Base-by-base conservation (phyloP, 2,888 invertebrate species). In the Orthosia incerta region DNA sequence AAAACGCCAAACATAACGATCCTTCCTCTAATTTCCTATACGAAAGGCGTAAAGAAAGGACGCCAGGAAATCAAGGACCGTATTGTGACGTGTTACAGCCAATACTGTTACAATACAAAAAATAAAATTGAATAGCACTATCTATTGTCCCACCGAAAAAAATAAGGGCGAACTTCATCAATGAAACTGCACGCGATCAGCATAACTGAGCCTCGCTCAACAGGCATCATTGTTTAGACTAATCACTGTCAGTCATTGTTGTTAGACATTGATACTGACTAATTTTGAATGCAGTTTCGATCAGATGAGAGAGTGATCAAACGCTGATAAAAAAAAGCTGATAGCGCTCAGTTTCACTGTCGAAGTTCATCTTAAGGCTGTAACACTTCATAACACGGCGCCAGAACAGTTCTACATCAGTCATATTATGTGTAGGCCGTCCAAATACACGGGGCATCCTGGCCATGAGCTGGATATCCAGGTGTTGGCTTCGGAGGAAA, bases 401-500 rank as follows among this genome's bases (percentile, higher is more conserved):
- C 5, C 7, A 7, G 53, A n/a, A 15, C 23, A 59, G 20, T 53
- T 56, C 12, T 59, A 62, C 20, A 64, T 53, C 15, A 50, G 2
- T 20, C n/a, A 1, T 39, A 4, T 71, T 63, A 61, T 59, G 51
- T 68, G 16, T 76, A 96, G 96, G 91, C 96, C 96, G 39, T 95
- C 95, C 13, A 95, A 95, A 72, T 97, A 97, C 66, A 97, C 97
- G 75, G 96, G 96, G 3, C 96, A 97, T 79, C 97, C 97, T 0
- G 96, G 97, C 59, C 98, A 98, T 89, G 97, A 97, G 83, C 93
- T 98, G 79, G 97, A 98, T 86, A 98, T 98, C 12, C 97, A 98
- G 89, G 97, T 98, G 46, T 94, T 98, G 74, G 98, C 98, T 0
- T 97, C 98, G 0, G 98, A 98, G 89, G 98, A 98, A 91, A 98